phyloP scores from a whole-genome alignment of 2,797 vertebrate genomes.

The Hafferia zeledoni region DNA sequence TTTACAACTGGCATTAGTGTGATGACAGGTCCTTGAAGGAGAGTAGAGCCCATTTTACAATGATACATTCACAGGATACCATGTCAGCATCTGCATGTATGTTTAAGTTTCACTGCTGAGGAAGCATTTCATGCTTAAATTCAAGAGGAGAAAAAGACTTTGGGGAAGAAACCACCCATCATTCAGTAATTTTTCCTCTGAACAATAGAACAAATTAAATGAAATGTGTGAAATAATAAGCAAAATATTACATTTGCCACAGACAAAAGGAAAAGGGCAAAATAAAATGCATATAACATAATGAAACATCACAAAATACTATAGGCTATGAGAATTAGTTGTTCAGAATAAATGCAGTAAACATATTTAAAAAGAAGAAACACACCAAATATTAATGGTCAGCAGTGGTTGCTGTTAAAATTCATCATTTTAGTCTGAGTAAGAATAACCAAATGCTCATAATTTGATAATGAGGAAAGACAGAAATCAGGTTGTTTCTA shows the following conservation, averaged over 20 bases:
- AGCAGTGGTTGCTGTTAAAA: not conserved
- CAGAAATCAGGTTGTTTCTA: not conserved
- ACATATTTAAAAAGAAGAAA: not conserved
- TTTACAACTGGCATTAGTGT: not conserved
- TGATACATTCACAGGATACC: not conserved
- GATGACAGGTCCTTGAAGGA: conserved; percentile 22
- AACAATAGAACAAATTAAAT: conserved; percentile 36
- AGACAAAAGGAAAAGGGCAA: not conserved
- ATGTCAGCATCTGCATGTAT: conserved; percentile 7
- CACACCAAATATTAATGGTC: not conserved
- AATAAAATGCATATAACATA: not conserved
- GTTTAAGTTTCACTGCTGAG: not conserved
- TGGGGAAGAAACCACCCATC: not conserved
- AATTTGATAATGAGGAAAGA: not conserved
- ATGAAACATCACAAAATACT: not conserved
- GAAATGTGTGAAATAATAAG: conserved; percentile 27
- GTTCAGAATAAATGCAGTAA: not conserved
- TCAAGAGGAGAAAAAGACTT: not conserved
- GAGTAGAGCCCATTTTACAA: not conserved
- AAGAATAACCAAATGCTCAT: not conserved
- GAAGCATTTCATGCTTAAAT: conserved; percentile 9
- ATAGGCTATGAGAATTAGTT: not conserved
- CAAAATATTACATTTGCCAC: not conserved
- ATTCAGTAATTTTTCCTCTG: not conserved
- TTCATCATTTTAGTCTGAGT: not conserved